Conservation (phyloP, 1,140 invertebrate species). For the Fopius arisanus region DNA sequence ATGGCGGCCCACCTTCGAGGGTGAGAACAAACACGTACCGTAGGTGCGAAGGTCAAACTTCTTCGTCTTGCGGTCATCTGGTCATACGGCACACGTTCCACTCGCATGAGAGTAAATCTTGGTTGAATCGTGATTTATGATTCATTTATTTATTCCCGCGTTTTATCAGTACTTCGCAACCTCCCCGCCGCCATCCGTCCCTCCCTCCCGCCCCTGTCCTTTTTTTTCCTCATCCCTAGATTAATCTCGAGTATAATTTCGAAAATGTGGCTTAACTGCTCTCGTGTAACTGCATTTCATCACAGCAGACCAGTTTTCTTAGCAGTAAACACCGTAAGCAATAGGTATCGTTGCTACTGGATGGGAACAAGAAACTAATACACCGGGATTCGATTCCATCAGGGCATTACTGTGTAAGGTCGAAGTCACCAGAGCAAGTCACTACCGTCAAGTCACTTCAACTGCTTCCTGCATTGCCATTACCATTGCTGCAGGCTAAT, state of each 20-base stretch:
- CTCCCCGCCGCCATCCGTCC: too few relatives aligned
- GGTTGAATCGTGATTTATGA: too few relatives aligned
- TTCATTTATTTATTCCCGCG: too few relatives aligned
- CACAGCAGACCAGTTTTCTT: slow-evolving; percentile 18
- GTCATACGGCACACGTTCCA: not conserved
- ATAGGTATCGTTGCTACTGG: not conserved
- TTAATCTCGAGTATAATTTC: too few relatives aligned
- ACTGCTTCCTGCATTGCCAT: slow-evolving; percentile 20
- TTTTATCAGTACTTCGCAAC: too few relatives aligned
- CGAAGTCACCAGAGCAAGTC: slow-evolving; percentile 4
- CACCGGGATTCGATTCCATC: slow-evolving; percentile 19
- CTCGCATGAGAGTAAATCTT: too few relatives aligned
- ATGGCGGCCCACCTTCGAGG: not conserved
- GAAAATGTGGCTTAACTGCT: not conserved
- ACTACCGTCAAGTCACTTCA: not conserved
- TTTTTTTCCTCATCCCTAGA: too few relatives aligned
- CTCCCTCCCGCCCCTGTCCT: too few relatives aligned
- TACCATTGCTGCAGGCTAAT: not conserved
- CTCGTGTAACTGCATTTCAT: slow-evolving; percentile 11
- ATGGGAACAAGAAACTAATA: not conserved
- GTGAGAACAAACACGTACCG: slow-evolving; percentile 22
- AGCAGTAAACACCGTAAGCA: slow-evolving; percentile 9
- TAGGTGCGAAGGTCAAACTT: slow-evolving; percentile 22
- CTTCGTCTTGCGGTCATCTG: not conserved
- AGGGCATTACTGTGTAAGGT: slow-evolving; percentile 22